Percentiles rank a stretch among this genome's conserved stretches.
Conservation (phyloP, 2,797 vertebrate species). For the Sebastes matsubarae region DNA sequence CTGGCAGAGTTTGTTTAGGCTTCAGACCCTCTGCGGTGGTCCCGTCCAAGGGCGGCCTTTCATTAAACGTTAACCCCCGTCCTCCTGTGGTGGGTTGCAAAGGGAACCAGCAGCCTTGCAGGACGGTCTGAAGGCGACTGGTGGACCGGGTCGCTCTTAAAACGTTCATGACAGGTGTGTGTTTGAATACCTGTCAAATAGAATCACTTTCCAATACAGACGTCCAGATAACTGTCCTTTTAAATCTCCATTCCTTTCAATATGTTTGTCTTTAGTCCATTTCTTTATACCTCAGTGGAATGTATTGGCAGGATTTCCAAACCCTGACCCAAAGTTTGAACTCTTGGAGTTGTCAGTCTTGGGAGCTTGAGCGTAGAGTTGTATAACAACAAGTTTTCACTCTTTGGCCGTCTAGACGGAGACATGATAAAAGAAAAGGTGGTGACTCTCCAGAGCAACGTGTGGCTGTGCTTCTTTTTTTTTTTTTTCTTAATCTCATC, state of each 20-base stretch:
- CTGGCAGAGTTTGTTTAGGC: constrained; percentile 76
- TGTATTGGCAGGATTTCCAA: constrained; percentile 50
- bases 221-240: constrained; percentile 16
- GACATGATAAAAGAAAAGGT: constrained; percentile 45
- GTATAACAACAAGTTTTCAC: constrained; percentile 30
- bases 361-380: constrained; percentile 13
- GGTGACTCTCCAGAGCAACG: constrained; percentile 49
- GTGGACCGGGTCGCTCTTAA: constrained; percentile 15
- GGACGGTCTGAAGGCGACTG: constrained; percentile 27
- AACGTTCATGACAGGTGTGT: constrained; percentile 46
- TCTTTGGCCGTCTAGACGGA: neutral
- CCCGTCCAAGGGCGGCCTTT: constrained; percentile 62
- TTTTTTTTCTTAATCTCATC: constrained; percentile 38
- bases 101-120: constrained; percentile 15
- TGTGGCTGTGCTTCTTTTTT: constrained; percentile 28
- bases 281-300: constrained; percentile 50
- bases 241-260: constrained; percentile 20
- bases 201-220: constrained; percentile 5
- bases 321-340: constrained; percentile 30
- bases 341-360: constrained; percentile 54
- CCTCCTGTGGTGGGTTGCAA: constrained; percentile 31
- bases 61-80: constrained; percentile 63
- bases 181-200: constrained; percentile 21
- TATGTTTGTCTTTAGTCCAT: constrained; percentile 27
- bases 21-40: constrained; percentile 60